Percentiles rank a stretch among this genome's conserved stretches.
phyloP scores from a whole-genome alignment of 2,888 invertebrate genomes.

The Leptinotarsa juncta region DNA sequence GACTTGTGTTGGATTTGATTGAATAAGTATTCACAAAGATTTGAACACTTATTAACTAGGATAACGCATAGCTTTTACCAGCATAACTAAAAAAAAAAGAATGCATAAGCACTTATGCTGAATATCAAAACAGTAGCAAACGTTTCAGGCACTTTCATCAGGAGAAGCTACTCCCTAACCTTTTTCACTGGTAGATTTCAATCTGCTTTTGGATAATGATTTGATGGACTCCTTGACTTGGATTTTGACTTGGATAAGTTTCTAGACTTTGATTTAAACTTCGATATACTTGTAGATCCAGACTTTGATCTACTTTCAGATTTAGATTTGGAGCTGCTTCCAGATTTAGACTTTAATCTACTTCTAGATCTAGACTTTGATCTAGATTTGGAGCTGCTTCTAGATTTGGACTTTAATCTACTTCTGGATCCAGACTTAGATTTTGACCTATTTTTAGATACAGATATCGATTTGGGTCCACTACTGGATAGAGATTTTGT shows the following conservation, averaged over 20 bases:
- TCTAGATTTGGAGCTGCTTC: constrained; percentile 47
- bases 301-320: constrained; percentile 34
- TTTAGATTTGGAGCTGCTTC: constrained; percentile 47
- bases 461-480: constrained; percentile 43
- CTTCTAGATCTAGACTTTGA: no score
- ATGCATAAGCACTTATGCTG: no score
- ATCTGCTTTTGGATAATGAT: constrained; percentile 46
- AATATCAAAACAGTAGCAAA: neutral
- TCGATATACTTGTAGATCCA: constrained; percentile 40
- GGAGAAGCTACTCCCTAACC: neutral
- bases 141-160: constrained; percentile 6
- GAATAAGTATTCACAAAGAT: no score
- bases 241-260: constrained; percentile 50
- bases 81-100: no score
- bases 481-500: constrained; percentile 48
- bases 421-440: constrained; percentile 39
- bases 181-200: constrained; percentile 24
- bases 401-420: constrained; percentile 47
- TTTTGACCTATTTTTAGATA: constrained; percentile 39
- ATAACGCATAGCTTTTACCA: neutral
- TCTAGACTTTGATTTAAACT: constrained; percentile 43
- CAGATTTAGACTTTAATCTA: constrained; percentile 25
- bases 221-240: constrained; percentile 47
- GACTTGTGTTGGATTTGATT: no score
- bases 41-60: neutral